These are phyloP conservation scores for Spheniscus mendiculus DNA, from an alignment of 2,113 vertebrate species.

Conservation along the genomic window DNA sequence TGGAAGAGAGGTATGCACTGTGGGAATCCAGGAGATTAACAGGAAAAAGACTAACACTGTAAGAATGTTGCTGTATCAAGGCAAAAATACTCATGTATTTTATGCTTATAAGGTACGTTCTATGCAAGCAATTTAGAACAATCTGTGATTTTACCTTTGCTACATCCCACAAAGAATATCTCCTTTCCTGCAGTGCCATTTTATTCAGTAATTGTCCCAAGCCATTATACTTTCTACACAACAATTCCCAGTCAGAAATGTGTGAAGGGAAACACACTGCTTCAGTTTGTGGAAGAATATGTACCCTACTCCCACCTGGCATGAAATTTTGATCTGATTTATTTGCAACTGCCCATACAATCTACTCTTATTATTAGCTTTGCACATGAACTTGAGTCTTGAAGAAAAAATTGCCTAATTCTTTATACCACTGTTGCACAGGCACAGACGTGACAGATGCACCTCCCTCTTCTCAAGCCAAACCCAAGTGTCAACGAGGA, in stretches of 20 bases:
- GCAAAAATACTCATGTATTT: not conserved
- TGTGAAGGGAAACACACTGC: not conserved
- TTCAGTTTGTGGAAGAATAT: not conserved
- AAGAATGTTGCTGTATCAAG: not conserved
- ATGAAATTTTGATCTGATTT: not conserved
- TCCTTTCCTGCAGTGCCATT: not conserved
- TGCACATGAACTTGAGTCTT: not conserved
- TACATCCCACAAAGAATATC: not conserved
- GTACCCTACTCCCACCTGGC: not conserved
- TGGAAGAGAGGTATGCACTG: not conserved
- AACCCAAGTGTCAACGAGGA: not conserved
- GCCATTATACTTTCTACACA: conserved; percentile 33
- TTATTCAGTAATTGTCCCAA: conserved; percentile 13
- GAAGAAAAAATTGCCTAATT: not conserved
- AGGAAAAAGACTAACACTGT: not conserved
- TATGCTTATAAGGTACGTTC: not conserved
- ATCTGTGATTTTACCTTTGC: conserved; percentile 19
- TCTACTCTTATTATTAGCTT: not conserved
- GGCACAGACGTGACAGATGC: not conserved
- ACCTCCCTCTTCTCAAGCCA: not conserved
- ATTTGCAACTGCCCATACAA: not conserved
- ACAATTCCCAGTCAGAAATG: conserved; percentile 1
- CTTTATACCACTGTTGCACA: not conserved
- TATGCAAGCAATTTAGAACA: not conserved
- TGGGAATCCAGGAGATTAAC: not conserved